Evolutionary conservation across 2,113 vertebrate genomes (phyloP), one percentile per base, ranked within the genome.

Genomic region (Ornithorhynchus anatinus): DNA sequence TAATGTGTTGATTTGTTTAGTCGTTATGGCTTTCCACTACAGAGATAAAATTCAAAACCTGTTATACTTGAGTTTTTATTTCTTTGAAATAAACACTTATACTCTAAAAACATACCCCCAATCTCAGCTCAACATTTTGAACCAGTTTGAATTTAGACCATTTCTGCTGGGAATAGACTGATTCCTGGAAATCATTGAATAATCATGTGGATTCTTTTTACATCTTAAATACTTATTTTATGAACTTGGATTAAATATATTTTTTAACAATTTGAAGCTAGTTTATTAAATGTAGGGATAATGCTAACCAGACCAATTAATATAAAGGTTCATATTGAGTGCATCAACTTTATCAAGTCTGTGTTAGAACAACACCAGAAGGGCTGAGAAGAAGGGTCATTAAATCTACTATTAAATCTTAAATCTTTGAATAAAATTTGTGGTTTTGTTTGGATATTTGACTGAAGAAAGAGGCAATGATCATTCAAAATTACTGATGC

Each of bases 1-100:
- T 84, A 85, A 81, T 64, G 8, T 45, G 22, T 84, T 84, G 36
- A 39, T 83, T 89, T 64, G 43, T 63, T 84, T 65, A 80, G n/a
- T 78, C 77, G 63, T 33, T 66, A 45, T 40, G 58, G n/a, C n/a
- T n/a, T n/a, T n/a, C n/a, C 56, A 83, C 8, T 32, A 77, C 82
- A 76, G 58, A 73, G 6, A 75, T 17, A 77, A 59, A 40, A 71
- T 75, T 83, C 64, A 68, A 84, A 81, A 68, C 14, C 42, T 40
- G 15, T n/a, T n/a, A n/a, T n/a, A n/a, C n/a, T n/a, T n/a, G n/a
- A n/a, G n/a, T n/a, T n/a, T n/a, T n/a, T n/a, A n/a, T n/a, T n/a
- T n/a, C n/a, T n/a, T n/a, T n/a, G n/a, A n/a, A n/a, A n/a, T n/a
- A n/a, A n/a, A n/a, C n/a, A n/a, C n/a, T n/a, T n/a, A n/a, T n/a